Base-by-base conservation (phyloP, 2,113 vertebrate species). In the Gnathonemus echidnorhynchus region DNA sequence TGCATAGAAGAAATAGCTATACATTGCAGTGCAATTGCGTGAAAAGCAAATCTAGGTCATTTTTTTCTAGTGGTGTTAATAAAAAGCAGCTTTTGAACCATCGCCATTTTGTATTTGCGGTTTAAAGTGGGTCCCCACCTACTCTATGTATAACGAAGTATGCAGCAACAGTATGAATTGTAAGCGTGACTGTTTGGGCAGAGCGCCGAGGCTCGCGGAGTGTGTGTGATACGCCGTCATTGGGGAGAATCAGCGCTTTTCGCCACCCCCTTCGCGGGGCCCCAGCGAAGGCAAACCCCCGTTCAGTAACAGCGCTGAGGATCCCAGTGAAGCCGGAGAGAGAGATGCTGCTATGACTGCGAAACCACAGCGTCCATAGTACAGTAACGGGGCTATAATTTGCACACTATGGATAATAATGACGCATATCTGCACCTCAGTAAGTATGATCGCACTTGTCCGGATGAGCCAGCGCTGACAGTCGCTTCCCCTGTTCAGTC, bases 391-490 rank as follows among this genome's bases (percentile, higher is more conserved):
- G 88, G 89, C 92, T 83, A n/a, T 87, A 92, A 94, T 93, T 91
- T 91, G 91, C 83, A 89, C 92, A 93, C 90, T 92, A 96, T 96
- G 96, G 96, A 96, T 94, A 95, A 93, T 66, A 93, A 94, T 95
- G 95, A 96, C 93, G 92, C 95, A 7, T 96, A 96, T 94, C 92
- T 95, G 92, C 95, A 96, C 90, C 94, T 96, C 90, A 95, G 96
- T 96, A 93, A 96, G 96, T 96, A 91, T 91, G 3, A 85, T 3
- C 50, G 19, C 1, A 0, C n/a, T 1, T 91, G 31, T 11, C 35
- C 19, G 27, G 11, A 24, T 19, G 24, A 77, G 46, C 39, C 45
- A 19, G 66, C 15, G 17, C 49, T 89, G 80, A 84, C 80, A 84
- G 80, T 53, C 24, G 6, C 24, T 39, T 89, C 74, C 21, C 48